Base-by-base conservation (phyloP, 92 coral and sea anemone species). In the Ricordea florida region DNA sequence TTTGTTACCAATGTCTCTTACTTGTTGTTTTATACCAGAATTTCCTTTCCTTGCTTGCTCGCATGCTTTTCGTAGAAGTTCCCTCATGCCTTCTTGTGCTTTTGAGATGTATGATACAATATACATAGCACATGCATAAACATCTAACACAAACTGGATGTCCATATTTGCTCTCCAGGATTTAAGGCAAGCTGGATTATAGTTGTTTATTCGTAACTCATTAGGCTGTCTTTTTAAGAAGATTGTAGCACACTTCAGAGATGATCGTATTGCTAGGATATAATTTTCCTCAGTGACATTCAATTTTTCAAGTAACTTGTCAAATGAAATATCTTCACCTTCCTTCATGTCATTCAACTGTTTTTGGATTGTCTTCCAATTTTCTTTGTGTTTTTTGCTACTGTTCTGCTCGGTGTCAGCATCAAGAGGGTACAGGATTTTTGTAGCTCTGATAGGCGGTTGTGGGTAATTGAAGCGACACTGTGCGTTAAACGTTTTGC, bases 81-180 rank as follows among this genome's bases (percentile, higher is more conserved):
- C n/a, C n/a, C n/a, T n/a, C n/a, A n/a, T n/a, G n/a, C n/a, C n/a
- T n/a, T n/a, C n/a, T n/a, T n/a, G n/a, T n/a, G n/a, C 34, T 6
- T 70, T 24, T 5, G 57, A 46, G 16, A 81, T 86, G 50, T 81
- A 82, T 5, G 78, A 69, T 7, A 85, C 78, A 37, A 85, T 80
- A 34, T 85, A 85, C 86, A 86, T 53, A 10, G 83, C 91, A 73
- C 88, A 81, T 17, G 87, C 83, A 86, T 81, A 81, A 17, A 72
- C 83, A 81, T 86, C 83, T 7, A 85, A 53, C 10, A 70, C 61
- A 80, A 71, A 79, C 27, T 79, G 79, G 27, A 83, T 83, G 38
- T 82, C 83, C 77, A 42, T 65, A 52, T 76, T 81, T 14, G 86
- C 86, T 71, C 90, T 84, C 86, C 85, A 79, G 5, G 84, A 84